Percentiles rank a stretch among this genome's conserved stretches.
Evolutionary conservation across 2,797 vertebrate genomes (phyloP).

Genomic region (Gastrophryne carolinensis): DNA sequence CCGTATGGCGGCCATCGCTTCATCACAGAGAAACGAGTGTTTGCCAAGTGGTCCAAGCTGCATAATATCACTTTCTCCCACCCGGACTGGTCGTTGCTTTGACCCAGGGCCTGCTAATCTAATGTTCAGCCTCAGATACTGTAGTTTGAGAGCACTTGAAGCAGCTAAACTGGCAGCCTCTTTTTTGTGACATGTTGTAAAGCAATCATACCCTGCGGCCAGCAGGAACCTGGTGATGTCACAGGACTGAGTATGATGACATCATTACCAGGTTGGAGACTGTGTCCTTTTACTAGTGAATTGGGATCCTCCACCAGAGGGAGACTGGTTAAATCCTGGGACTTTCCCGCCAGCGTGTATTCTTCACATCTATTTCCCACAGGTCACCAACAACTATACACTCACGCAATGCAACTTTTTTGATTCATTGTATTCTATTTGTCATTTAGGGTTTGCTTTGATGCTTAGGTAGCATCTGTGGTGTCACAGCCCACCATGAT

Average conservation of each 20-base stretch:
- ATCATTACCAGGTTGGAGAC: too few species aligned
- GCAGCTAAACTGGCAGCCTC: background rate
- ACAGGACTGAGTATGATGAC: background rate
- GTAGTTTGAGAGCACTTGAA: background rate
- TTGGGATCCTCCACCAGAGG: too few species aligned
- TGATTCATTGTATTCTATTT: too few species aligned
- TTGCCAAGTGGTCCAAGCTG: constrained; percentile 91
- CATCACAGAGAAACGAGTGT: constrained; percentile 95
- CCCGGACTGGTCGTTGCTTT: constrained; percentile 81
- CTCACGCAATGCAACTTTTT: too few species aligned
- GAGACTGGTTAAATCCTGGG: too few species aligned
- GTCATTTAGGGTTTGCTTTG: too few species aligned
- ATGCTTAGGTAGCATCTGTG: too few species aligned
- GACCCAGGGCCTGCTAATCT: background rate
- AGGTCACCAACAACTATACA: too few species aligned
- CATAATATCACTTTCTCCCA: constrained; percentile 91
- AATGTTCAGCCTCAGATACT: background rate
- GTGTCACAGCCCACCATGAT: too few species aligned
- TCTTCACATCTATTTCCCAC: too few species aligned
- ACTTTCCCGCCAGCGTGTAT: too few species aligned
- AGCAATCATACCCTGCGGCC: background rate
- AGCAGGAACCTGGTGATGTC: background rate
- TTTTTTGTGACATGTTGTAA: background rate
- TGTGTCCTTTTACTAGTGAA: too few species aligned
- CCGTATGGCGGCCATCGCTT: constrained; percentile 94